A percentile compares a stretch with the other conserved stretches of the same genome.
These are phyloP conservation scores for Okapia johnstoni DNA, from an alignment of 2,113 vertebrate genomes.

Conservation along the genomic window DNA sequence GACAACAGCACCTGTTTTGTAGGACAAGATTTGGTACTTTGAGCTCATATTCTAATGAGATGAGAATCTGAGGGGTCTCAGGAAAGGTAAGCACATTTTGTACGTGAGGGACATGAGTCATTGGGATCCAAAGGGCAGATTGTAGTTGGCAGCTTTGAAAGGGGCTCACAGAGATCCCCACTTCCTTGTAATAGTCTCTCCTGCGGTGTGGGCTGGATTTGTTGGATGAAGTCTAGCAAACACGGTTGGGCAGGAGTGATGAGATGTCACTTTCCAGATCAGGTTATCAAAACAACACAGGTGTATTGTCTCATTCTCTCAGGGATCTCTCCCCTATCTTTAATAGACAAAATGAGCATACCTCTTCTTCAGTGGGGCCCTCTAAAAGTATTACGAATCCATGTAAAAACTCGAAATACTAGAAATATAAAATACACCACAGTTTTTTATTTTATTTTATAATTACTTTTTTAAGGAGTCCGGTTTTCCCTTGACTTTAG, in stretches of 20 bases:
- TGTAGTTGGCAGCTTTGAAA: neutral
- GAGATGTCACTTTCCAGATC: neutral
- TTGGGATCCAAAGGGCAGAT: neutral
- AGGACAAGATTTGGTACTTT: neutral
- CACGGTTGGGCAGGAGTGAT: neutral
- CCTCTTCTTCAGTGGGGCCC: neutral
- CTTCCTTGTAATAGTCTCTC: neutral
- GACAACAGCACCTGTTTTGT: neutral
- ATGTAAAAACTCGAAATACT: neutral
- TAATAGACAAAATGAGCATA: neutral
- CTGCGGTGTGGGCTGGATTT: neutral
- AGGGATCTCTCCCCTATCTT: neutral
- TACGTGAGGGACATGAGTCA: neutral
- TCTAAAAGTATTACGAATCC: neutral
- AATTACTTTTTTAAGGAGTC: neutral
- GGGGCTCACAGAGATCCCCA: neutral
- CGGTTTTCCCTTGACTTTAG: neutral
- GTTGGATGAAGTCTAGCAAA: neutral
- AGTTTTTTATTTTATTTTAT: neutral
- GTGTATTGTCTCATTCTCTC: neutral
- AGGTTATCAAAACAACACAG: neutral
- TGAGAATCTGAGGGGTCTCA: neutral
- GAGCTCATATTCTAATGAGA: neutral
- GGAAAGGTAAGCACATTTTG: neutral
- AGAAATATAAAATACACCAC: neutral